Evolutionary conservation across 2,113 vertebrate genomes (phyloP).

Genomic region (Phainopepla nitens): DNA sequence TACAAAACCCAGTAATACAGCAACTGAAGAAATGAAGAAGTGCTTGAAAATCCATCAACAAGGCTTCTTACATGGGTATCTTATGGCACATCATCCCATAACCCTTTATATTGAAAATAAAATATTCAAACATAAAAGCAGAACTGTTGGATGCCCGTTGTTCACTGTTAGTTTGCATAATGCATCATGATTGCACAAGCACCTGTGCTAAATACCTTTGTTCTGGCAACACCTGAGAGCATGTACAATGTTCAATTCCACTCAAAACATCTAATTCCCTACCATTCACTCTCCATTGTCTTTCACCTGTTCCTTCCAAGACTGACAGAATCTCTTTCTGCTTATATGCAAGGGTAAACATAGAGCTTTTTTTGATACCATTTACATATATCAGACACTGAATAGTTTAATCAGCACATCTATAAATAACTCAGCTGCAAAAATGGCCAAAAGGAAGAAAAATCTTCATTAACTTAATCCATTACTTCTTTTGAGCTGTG

Average conservation of each 20-base stretch:
- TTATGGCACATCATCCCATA: neutral
- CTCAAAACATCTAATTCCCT: neutral
- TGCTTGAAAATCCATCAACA: neutral
- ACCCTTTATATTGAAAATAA: neutral
- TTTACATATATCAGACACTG: neutral
- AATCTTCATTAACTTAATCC: neutral
- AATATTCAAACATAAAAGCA: neutral
- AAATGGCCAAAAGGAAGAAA: neutral
- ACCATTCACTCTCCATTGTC: neutral
- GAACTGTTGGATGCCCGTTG: neutral
- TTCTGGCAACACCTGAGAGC: slow-evolving; percentile 5
- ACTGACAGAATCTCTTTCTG: neutral
- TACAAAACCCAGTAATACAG: neutral
- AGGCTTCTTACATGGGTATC: neutral
- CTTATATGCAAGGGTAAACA: neutral
- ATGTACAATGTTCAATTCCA: neutral
- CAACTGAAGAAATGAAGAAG: neutral
- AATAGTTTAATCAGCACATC: neutral
- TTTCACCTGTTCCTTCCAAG: neutral
- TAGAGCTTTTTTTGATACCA: neutral
- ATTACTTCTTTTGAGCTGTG: neutral
- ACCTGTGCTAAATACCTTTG: slow-evolving; percentile 46
- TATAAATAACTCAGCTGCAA: neutral
- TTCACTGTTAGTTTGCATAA: slow-evolving; percentile 21
- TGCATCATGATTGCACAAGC: slow-evolving; percentile 28